These are phyloP conservation scores for Opisthocomus hoazin DNA, from an alignment of 2,113 vertebrate species.

Conservation along the genomic window DNA sequence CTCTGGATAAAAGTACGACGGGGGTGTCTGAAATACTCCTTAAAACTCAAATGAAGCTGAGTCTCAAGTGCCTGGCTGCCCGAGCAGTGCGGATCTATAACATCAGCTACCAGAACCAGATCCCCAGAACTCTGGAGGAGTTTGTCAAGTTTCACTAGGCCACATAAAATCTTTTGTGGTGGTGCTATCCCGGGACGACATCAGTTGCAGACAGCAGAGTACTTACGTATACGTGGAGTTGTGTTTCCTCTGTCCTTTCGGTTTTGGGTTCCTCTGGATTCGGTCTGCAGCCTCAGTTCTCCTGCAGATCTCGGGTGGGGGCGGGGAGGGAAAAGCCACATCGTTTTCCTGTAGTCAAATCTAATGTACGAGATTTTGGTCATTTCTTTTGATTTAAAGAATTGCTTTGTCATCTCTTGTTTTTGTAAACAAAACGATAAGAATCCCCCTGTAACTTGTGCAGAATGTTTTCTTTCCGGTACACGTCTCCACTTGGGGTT, in stretches of 20 bases:
- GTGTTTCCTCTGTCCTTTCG: background rate
- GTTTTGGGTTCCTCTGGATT: constrained; percentile 1
- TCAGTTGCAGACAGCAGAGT: constrained; percentile 54
- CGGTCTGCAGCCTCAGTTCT: background rate
- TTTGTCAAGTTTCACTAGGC: constrained; percentile 95
- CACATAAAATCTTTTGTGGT: constrained; percentile 23
- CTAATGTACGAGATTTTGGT: constrained; percentile 2
- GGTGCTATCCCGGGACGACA: constrained; percentile 65
- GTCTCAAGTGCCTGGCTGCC: constrained; percentile 97
- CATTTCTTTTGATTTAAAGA: background rate
- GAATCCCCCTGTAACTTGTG: background rate
- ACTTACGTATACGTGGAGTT: background rate
- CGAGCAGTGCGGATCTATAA: constrained; percentile 90
- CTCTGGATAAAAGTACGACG: constrained; percentile 94
- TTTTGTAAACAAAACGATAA: background rate
- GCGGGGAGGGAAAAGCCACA: background rate
- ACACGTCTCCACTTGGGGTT: background rate
- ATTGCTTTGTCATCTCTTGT: background rate
- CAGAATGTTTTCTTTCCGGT: background rate
- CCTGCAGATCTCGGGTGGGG: background rate
- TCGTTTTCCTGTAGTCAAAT: background rate
- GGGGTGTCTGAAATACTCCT: constrained; percentile 97
- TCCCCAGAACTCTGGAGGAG: constrained; percentile 93
- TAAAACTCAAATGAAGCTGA: constrained; percentile 99
- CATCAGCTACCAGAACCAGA: constrained; percentile 94